phyloP scores from a whole-genome alignment of 2,113 vertebrate genomes.

The Phrynosoma blainvillii region DNA sequence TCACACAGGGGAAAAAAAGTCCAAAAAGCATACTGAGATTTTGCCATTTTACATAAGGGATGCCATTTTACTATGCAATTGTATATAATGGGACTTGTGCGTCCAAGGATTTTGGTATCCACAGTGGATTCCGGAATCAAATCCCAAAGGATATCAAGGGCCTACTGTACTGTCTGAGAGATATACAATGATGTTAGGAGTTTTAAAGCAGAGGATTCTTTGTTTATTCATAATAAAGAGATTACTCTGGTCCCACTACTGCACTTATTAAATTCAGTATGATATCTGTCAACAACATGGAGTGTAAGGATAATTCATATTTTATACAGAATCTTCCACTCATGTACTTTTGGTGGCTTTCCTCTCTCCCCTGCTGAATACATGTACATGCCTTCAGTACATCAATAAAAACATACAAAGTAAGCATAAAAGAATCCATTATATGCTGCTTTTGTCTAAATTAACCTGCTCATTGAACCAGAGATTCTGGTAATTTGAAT shows the following conservation, averaged over 20 bases:
- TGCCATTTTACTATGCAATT: too few species aligned
- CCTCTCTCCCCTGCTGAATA: too few species aligned
- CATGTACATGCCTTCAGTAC: not conserved
- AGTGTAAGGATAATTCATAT: not conserved
- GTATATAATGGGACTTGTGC: too few species aligned
- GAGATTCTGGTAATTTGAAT: not conserved
- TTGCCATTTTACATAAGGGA: too few species aligned
- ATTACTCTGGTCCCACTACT: not conserved
- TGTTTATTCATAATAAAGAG: not conserved
- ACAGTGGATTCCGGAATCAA: too few species aligned
- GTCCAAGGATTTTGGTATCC: too few species aligned
- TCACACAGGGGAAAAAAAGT: too few species aligned
- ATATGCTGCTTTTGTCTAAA: accelerated
- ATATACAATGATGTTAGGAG: not conserved
- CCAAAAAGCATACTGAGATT: too few species aligned
- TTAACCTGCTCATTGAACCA: not conserved
- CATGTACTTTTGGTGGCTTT: not conserved
- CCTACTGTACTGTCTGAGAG: too few species aligned
- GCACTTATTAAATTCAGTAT: not conserved
- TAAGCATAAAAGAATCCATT: not conserved
- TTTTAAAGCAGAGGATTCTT: not conserved
- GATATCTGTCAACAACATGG: not conserved
- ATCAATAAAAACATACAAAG: not conserved
- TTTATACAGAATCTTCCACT: too few species aligned
- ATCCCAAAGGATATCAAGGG: too few species aligned